These are phyloP conservation scores for Cepaea hortensis DNA, from an alignment of 2,888 invertebrate genomes.

Conservation along the genomic window DNA sequence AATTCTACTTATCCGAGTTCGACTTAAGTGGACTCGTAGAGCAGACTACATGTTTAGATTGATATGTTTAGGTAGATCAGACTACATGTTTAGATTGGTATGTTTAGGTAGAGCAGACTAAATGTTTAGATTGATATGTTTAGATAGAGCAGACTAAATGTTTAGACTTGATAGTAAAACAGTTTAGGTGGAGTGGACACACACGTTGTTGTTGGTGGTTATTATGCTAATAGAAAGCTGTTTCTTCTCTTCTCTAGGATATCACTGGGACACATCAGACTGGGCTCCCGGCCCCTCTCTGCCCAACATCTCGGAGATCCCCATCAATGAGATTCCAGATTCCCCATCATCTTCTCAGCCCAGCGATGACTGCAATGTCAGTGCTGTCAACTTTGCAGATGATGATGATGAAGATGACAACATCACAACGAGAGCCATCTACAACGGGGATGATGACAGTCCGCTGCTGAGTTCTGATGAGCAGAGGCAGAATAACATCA, in stretches of 20 bases:
- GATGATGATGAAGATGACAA: slow-evolving; percentile 44
- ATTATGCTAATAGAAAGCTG: not conserved
- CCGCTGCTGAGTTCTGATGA: slow-evolving; percentile 46
- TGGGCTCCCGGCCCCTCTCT: slow-evolving; percentile 89
- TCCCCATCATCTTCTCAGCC: slow-evolving; percentile 84
- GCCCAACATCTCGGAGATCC: slow-evolving; percentile 94
- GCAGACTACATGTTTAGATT: too few species aligned
- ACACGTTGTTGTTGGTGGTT: too few species aligned
- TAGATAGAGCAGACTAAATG: too few species aligned
- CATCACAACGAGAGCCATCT: slow-evolving; percentile 46
- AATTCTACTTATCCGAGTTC: too few species aligned
- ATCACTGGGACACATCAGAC: slow-evolving; percentile 98
- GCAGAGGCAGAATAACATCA: slow-evolving; percentile 35
- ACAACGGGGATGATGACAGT: slow-evolving; percentile 46
- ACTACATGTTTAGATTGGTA: too few species aligned
- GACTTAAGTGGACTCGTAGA: too few species aligned
- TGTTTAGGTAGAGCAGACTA: too few species aligned
- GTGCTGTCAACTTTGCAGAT: slow-evolving; percentile 51
- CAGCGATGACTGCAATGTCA: slow-evolving; percentile 86
- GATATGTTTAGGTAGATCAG: too few species aligned
- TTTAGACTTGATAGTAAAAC: too few species aligned
- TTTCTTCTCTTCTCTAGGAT: slow-evolving; percentile 79
- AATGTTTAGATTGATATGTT: too few species aligned
- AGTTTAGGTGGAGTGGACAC: too few species aligned
- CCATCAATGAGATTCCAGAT: slow-evolving; percentile 92